Evolutionary conservation across 1,140 invertebrate genomes (phyloP), one percentile per base, ranked within the genome.

Genomic region (Aphelinus certus): DNA sequence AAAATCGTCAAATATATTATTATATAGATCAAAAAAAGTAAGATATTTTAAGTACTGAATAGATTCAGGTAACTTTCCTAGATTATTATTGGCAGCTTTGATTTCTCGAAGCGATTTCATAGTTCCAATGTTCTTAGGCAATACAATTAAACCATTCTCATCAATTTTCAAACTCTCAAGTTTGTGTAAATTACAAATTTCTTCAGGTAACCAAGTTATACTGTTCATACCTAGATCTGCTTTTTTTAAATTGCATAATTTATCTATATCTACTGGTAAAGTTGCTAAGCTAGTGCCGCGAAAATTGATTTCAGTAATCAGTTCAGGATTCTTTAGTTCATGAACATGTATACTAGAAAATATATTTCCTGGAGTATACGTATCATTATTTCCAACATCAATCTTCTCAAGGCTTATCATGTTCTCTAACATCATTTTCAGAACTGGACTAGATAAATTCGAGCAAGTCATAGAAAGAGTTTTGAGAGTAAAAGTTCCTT

Each of bases 1-100:
- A 62, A 72, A 66, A 56, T 76, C 55, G 4, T 76, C 64, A 56
- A 76, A 68, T 9, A 2, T 48, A 68, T 76, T 76, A 47, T 76
- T 47, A 42, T 71, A 76, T 0, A 76, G 51, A 61, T 76, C 69
- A 57, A 72, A 1, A 4, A 67, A 49, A 53, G 1, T 56, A 4
- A 76, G 57, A 71, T 67, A 62, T 53, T 61, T 43, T 26, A 76
- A 66, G 55, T 71, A 4, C 56, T 71, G 42, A 68, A 76, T 71
- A 7, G 75, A 71, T 55, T 71, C 42, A 61, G 74, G 74, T 53
- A 76, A 61, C 55, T 7, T 53, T 47, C 3, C 7, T 55, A 71
- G 7, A 47, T 10, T 5, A 61, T 76, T 76, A 43, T 71, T 55
- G 45, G 58, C 43, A 55, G 63, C 55, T 56, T n/a, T 46, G 56